These are phyloP conservation scores for Drosophila paramelanica DNA, from an alignment of 2,888 invertebrate species.

Conservation along the genomic window DNA sequence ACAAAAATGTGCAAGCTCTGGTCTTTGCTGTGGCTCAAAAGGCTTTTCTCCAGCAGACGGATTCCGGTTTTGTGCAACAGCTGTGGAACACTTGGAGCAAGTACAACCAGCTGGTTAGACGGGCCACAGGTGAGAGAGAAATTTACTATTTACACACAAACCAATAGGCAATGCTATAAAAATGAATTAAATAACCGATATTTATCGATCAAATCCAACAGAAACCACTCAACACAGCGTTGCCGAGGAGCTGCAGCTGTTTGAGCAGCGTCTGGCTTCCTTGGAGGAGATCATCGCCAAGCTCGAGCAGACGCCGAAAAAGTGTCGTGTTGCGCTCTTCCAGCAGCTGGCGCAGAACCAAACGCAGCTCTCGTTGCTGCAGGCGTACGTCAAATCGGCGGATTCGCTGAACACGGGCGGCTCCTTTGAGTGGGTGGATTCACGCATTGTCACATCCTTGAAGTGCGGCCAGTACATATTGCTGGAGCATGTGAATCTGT, in stretches of 20 bases:
- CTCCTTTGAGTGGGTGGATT: slow-evolving; percentile 97
- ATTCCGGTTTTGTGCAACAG: slow-evolving; percentile 37
- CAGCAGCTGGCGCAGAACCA: slow-evolving; percentile 37
- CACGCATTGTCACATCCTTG: slow-evolving; percentile 93
- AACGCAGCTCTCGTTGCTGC: slow-evolving; percentile 58
- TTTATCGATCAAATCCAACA: slow-evolving; percentile 25
- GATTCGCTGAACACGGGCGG: slow-evolving; percentile 92
- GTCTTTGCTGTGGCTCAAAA: slow-evolving; percentile 72
- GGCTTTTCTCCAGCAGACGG: slow-evolving; percentile 43
- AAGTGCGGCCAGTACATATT: slow-evolving; percentile 93
- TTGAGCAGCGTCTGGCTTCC: slow-evolving; percentile 75
- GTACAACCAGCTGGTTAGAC: slow-evolving; percentile 69
- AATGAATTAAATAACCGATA: too few species aligned
- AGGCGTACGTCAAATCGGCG: slow-evolving; percentile 83
- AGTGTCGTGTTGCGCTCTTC: slow-evolving; percentile 33
- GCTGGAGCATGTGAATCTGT: slow-evolving; percentile 97
- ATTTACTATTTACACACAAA: not conserved
- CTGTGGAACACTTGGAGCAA: slow-evolving; percentile 78
- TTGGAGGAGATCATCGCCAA: slow-evolving; percentile 64
- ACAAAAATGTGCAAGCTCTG: slow-evolving; percentile 78
- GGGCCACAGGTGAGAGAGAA: slow-evolving; percentile 66
- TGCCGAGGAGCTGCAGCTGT: slow-evolving; percentile 77
- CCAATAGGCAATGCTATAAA: too few species aligned
- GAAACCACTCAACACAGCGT: slow-evolving; percentile 69
- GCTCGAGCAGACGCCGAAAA: slow-evolving; percentile 48